Base-by-base conservation (phyloP, 2,797 vertebrate genomes). In the Pangasius macronema region DNA sequence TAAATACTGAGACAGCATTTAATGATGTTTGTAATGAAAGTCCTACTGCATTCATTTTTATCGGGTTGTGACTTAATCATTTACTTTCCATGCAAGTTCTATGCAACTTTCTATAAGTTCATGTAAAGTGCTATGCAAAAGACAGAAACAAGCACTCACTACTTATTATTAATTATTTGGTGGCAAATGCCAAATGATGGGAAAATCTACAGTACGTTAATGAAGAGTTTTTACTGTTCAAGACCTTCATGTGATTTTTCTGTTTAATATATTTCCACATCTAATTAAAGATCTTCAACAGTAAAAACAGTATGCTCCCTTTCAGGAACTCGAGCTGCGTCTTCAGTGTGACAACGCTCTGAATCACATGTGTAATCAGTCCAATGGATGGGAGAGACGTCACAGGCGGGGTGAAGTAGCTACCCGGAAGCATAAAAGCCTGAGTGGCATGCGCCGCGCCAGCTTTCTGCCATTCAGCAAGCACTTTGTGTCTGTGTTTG, bases 11-110 rank as follows among this genome's bases (percentile, higher is more conserved):
- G 1, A 24, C 10, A 77, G 57, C 83, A 65, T 55, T 75, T 53
- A 82, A 82, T 46, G 33, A 53, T 36, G 76, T 85, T 86, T 84
- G 36, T 53, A 82, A 70, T 82, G 20, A 85, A 82, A 70, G 42
- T 59, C 42, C 33, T 18, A 46, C 76, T 33, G 51, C 33, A 65
- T 20, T 55, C 14, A 8, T 5, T 77, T 22, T 88, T 59, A 65
- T 18, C 51, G 24, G 30, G 27, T n/a, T 9, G 73, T 20, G 49
- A 53, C 57, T 36, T 77, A 80, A 51, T 7, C 16, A 13, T 57
- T 73, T 68, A 51, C 33, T 57, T 73, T 73, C 18, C 3, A 42
- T 36, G 16, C 51, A 55, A 33, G 75, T 79, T 33, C 7, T 55
- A 33, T 33, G 75, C 51, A 55, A 77, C 75, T 77, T 77, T 53